A percentile compares a stretch with the other conserved stretches of the same genome.
Conservation (phyloP, 1,140 invertebrate species). For the Coenobita brevimanus region DNA sequence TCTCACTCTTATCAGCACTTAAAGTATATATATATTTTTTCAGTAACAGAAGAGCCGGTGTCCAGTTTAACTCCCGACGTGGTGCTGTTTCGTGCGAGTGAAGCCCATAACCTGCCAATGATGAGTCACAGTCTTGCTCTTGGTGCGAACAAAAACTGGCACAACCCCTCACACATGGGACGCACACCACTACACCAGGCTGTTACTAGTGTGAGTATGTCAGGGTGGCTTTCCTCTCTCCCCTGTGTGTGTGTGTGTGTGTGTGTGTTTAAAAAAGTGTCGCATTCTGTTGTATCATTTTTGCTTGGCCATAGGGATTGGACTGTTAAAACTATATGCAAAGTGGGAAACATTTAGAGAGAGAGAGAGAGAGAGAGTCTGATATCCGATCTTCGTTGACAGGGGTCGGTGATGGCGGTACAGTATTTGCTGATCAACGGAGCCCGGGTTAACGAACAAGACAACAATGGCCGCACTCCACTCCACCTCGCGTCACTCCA, state of each 20-base stretch:
- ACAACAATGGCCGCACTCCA: slow-evolving; percentile 31
- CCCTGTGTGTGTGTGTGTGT: no score
- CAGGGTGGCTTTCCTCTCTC: no score
- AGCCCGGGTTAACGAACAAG: slow-evolving; percentile 36
- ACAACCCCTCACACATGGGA: slow-evolving; percentile 35
- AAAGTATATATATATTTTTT: not conserved
- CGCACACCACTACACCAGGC: slow-evolving; percentile 52
- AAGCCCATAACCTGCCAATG: slow-evolving; percentile 52
- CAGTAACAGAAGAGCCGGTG: slow-evolving; percentile 39
- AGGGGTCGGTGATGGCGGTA: slow-evolving; percentile 49
- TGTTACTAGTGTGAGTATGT: slow-evolving; percentile 45
- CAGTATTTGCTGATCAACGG: slow-evolving; percentile 51
- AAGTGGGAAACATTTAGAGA: no score
- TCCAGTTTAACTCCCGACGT: slow-evolving; percentile 19
- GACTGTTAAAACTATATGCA: no score
- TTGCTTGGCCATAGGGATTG: no score
- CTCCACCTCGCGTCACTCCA: slow-evolving; percentile 38
- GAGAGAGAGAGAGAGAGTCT: not conserved
- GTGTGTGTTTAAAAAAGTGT: no score
- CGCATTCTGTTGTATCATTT: no score
- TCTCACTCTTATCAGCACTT: not conserved
- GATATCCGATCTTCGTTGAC: not conserved
- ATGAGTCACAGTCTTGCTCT: slow-evolving; percentile 45
- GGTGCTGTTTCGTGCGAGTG: slow-evolving; percentile 47
- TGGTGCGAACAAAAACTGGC: slow-evolving; percentile 57